Percentiles rank a stretch among this genome's conserved stretches.
These are phyloP conservation scores for Ormyrus pomaceus DNA, from an alignment of 2,888 invertebrate genomes.

Conservation along the genomic window DNA sequence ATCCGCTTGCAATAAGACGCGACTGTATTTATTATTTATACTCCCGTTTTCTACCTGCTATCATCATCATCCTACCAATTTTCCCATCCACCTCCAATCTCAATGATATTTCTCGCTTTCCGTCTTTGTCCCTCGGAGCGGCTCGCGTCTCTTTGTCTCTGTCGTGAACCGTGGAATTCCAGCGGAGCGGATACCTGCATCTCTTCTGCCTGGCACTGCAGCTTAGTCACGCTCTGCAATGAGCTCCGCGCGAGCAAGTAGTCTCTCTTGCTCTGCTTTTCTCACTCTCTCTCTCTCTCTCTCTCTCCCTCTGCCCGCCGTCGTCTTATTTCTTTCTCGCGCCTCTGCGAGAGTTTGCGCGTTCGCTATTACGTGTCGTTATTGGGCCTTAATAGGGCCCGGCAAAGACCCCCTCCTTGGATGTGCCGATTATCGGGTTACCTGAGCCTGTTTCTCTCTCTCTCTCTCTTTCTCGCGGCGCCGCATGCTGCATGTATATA, in stretches of 20 bases:
- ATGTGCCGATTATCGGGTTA: constrained; percentile 72
- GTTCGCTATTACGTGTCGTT: constrained; percentile 69
- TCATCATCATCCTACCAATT: constrained; percentile 20
- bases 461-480: neutral
- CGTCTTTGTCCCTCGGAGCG: constrained; percentile 13
- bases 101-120: constrained; percentile 18
- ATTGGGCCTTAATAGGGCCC: constrained; percentile 70
- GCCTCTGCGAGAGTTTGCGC: constrained; percentile 27
- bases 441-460: constrained; percentile 50
- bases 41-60: neutral
- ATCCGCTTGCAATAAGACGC: neutral
- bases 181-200: constrained; percentile 54
- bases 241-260: constrained; percentile 59
- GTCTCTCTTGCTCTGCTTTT: constrained; percentile 9
- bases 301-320: constrained; percentile 7
- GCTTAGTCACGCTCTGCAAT: constrained; percentile 71
- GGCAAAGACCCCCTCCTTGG: constrained; percentile 62
- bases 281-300: neutral
- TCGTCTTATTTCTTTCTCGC: constrained; percentile 41
- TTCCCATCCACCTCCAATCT: constrained; percentile 9
- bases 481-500: too few species aligned
- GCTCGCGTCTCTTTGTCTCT: constrained; percentile 42
- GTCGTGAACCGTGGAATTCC: constrained; percentile 58
- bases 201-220: constrained; percentile 50
- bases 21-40: constrained; percentile 23